phyloP scores from a whole-genome alignment of 2,797 vertebrate species.

The Poeciliopsis turneri region DNA sequence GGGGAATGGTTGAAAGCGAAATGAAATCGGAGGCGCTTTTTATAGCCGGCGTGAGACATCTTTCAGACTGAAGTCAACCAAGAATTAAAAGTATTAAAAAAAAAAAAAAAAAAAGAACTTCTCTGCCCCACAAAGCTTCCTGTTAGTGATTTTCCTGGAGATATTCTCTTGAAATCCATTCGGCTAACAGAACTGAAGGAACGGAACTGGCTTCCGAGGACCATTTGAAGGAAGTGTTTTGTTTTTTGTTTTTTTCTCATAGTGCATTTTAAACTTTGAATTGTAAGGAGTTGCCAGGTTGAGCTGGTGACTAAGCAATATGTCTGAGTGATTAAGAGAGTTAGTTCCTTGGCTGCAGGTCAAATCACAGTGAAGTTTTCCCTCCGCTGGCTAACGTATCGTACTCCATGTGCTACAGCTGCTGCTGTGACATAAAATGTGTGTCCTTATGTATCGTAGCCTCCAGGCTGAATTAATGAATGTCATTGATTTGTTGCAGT shows the following conservation, averaged over 20 bases:
- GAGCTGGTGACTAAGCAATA: conserved; percentile 63
- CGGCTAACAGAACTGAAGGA: conserved; percentile 16
- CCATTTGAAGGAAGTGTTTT: not conserved
- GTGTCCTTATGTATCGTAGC: conserved; percentile 46
- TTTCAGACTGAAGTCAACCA: not conserved
- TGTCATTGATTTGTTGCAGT: conserved; percentile 59
- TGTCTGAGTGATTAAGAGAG: conserved; percentile 49
- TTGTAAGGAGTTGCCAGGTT: conserved; percentile 64
- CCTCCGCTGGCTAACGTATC: conserved; percentile 62
- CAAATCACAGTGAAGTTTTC: conserved; percentile 65
- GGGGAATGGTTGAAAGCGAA: conserved; percentile 47
- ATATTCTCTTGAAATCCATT: conserved; percentile 15
- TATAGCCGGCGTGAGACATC: conserved; percentile 32
- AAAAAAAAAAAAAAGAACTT: not conserved
- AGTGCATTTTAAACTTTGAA: conserved; percentile 48
- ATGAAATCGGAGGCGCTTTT: conserved; percentile 27
- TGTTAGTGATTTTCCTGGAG: not conserved
- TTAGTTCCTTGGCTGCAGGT: conserved; percentile 64
- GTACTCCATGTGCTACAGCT: conserved; percentile 60
- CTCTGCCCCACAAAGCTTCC: not conserved
- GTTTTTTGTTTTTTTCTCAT: conserved; percentile 9
- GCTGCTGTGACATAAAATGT: conserved; percentile 35
- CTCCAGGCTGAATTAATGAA: conserved; percentile 54
- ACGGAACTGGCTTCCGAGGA: conserved; percentile 28
- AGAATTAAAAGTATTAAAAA: no score